phyloP scores from a whole-genome alignment of 2,888 invertebrate genomes.

The Meiosimyza decipiens region DNA sequence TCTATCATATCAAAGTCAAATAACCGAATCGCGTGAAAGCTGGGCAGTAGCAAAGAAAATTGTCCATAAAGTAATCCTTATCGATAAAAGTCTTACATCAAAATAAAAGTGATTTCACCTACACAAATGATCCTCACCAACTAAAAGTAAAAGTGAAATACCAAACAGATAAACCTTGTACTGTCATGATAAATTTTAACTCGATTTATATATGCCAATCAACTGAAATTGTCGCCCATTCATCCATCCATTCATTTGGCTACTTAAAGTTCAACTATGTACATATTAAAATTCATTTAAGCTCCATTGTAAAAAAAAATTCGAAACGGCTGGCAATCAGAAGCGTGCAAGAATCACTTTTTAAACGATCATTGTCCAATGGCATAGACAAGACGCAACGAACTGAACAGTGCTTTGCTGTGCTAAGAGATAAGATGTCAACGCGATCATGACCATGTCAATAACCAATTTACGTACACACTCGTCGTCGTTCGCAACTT shows the following conservation, averaged over 20 bases:
- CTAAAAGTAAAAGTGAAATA: background rate
- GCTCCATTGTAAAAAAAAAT: conserved; percentile 5
- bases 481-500: background rate
- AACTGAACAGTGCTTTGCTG: background rate
- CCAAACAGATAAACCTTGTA: background rate
- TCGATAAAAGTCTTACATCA: background rate
- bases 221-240: background rate
- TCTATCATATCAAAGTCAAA: too few species aligned
- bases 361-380: background rate
- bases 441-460: conserved; percentile 41
- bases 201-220: background rate
- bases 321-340: conserved; percentile 8
- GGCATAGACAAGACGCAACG: background rate
- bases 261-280: too few species aligned
- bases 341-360: conserved; percentile 16
- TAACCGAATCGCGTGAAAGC: too few species aligned
- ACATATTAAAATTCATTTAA: background rate
- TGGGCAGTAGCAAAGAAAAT: too few species aligned
- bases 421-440: conserved; percentile 30
- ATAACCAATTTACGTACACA: conserved; percentile 34
- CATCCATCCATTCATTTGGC: too few species aligned
- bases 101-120: too few species aligned
- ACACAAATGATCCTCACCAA: background rate
- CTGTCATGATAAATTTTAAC: background rate
- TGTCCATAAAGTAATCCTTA: too few species aligned